Conservation (phyloP, 2,888 invertebrate genomes). For the Noctua pronuba region DNA sequence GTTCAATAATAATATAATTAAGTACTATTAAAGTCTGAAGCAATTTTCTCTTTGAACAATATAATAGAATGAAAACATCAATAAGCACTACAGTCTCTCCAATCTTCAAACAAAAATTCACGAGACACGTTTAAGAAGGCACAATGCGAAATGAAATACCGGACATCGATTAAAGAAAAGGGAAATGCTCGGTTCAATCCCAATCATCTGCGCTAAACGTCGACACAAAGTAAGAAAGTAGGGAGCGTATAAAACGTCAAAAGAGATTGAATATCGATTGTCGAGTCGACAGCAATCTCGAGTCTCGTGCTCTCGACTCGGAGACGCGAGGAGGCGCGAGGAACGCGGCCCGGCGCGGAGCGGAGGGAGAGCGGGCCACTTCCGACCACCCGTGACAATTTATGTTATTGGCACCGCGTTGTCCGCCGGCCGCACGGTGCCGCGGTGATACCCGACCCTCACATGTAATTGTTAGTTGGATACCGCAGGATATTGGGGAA, state of each 20-base stretch:
- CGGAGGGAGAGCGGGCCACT: conserved; percentile 72
- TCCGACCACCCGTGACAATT: conserved; percentile 88
- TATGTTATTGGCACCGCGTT: conserved; percentile 88
- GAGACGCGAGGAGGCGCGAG: conserved; percentile 66
- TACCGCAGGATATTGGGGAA: conserved; percentile 89
- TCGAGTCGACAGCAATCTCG: conserved; percentile 87
- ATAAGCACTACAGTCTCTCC: conserved; percentile 31
- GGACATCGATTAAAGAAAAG: conserved; percentile 78
- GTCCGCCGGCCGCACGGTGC: conserved; percentile 74
- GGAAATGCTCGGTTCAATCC: conserved; percentile 79
- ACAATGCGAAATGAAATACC: conserved; percentile 73
- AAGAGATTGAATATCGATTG: conserved; percentile 90
- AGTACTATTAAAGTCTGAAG: conserved; percentile 27
- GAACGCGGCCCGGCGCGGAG: conserved; percentile 62
- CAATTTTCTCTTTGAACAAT: conserved; percentile 37
- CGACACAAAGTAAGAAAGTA: conserved; percentile 87
- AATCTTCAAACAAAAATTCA: conserved; percentile 59
- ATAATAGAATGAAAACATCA: conserved; percentile 47
- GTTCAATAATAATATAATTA: conserved; percentile 24
- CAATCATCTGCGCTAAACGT: conserved; percentile 85
- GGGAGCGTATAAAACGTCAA: conserved; percentile 88
- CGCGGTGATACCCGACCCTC: conserved; percentile 85
- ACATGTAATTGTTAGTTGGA: conserved; percentile 89
- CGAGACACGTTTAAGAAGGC: conserved; percentile 57
- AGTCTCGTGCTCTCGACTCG: conserved; percentile 74